Evolutionary conservation across 2,888 invertebrate species (phyloP).

Genomic region (Polylopha cassiicola): DNA sequence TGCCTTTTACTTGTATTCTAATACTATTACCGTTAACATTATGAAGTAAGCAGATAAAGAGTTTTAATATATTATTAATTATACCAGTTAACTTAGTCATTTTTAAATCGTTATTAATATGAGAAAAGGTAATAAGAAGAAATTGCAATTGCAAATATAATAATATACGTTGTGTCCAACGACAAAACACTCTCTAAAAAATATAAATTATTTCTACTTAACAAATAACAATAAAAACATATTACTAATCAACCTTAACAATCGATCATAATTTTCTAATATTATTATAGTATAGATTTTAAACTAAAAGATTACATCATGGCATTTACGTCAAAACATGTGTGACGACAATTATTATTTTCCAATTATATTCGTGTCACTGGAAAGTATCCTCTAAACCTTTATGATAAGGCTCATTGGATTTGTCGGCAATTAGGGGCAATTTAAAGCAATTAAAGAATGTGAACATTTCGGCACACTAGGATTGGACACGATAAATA

Average conservation of each 20-base stretch:
- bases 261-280: too few relatives aligned
- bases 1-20: too few relatives aligned
- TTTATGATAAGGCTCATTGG: constrained; percentile 35
- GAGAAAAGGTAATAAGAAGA: too few relatives aligned
- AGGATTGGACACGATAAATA: constrained; percentile 31
- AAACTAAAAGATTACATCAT: constrained; percentile 7
- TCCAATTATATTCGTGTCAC: constrained; percentile 15
- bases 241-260: background rate
- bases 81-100: too few relatives aligned
- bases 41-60: too few relatives aligned
- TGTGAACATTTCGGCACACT: constrained; percentile 42
- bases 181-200: too few relatives aligned
- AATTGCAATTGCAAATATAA: too few relatives aligned
- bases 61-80: too few relatives aligned
- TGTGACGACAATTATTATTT: constrained; percentile 21
- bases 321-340: constrained; percentile 8
- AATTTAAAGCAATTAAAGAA: constrained; percentile 65
- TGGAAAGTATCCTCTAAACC: background rate
- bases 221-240: background rate
- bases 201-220: too few relatives aligned
- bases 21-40: too few relatives aligned
- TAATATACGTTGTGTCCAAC: too few relatives aligned
- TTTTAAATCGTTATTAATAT: too few relatives aligned
- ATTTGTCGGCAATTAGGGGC: constrained; percentile 38
- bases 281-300: constrained; percentile 9